A percentile compares a stretch with the other conserved stretches of the same genome.
Evolutionary conservation across 2,797 vertebrate species (phyloP).

Genomic region (Telmatherina bonti): DNA sequence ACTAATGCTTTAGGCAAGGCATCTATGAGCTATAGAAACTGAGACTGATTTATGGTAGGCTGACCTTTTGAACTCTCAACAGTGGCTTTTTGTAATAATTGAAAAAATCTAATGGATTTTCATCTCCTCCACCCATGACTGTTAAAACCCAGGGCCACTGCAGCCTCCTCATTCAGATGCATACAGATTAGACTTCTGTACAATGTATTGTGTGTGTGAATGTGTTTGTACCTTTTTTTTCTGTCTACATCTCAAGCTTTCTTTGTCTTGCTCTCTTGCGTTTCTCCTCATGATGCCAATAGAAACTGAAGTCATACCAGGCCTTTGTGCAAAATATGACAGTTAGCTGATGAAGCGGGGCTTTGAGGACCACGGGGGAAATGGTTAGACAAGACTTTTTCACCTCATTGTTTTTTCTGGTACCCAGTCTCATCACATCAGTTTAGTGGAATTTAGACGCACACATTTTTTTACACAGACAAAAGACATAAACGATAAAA

Average conservation of each 20-base stretch:
- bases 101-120: conserved; percentile 58
- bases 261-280: conserved; percentile 9
- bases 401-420: background rate
- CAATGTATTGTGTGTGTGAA: background rate
- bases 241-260: background rate
- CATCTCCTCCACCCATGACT: conserved; percentile 24
- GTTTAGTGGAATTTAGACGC: conserved; percentile 6
- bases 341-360: background rate
- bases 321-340: conserved; percentile 10
- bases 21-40: conserved; percentile 10
- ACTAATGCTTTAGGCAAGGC: conserved; percentile 1
- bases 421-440: background rate
- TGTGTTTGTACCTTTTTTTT: background rate
- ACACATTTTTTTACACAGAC: background rate
- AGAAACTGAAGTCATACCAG: background rate
- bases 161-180: conserved; percentile 19
- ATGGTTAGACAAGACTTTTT: conserved; percentile 11
- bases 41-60: conserved; percentile 31
- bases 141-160: conserved; percentile 16
- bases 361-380: background rate
- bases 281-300: conserved; percentile 7
- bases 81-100: conserved; percentile 48
- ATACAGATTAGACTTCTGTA: conserved; percentile 25
- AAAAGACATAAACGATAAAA: background rate
- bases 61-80: conserved; percentile 44